Percentiles rank a stretch among this genome's conserved stretches.
Evolutionary conservation across 30 jellyfish, hydroid and myxozoan species (phyloP).

Genomic region (Phacellophora camtschatica): DNA sequence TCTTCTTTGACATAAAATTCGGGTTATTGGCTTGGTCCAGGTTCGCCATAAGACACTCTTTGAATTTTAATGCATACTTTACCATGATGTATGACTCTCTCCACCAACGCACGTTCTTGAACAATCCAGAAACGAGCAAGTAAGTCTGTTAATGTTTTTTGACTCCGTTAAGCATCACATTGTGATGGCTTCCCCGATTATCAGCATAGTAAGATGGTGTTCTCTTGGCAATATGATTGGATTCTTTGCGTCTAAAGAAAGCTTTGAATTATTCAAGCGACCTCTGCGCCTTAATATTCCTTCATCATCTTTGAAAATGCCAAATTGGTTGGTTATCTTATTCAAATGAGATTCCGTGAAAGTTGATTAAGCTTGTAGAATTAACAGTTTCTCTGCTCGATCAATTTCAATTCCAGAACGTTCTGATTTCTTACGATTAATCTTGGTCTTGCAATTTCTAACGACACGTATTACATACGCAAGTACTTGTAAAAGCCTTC

Average conservation of each 20-base stretch:
- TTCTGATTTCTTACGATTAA: background rate
- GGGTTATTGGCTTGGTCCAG: background rate
- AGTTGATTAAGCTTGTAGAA: background rate
- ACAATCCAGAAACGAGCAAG: background rate
- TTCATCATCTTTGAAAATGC: background rate
- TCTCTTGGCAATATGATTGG: conserved; percentile 12
- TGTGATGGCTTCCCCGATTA: background rate
- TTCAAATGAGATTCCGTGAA: background rate
- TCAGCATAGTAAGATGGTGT: background rate
- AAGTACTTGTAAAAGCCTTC: background rate
- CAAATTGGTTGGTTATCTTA: background rate
- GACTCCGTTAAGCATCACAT: background rate
- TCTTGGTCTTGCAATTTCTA: background rate
- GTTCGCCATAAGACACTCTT: background rate
- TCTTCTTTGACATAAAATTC: background rate
- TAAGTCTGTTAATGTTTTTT: background rate
- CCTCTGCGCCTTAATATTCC: conserved; percentile 8
- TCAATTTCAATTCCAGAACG: background rate
- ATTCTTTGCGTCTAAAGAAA: background rate
- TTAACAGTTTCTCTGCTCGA: background rate
- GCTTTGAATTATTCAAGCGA: background rate
- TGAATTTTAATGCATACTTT: background rate
- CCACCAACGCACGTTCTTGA: background rate
- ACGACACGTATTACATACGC: conserved; percentile 2
- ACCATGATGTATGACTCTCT: background rate